Evolutionary conservation across 2,888 invertebrate genomes (phyloP), one percentile per base, ranked within the genome.

Genomic region (Eristalis pertinax): DNA sequence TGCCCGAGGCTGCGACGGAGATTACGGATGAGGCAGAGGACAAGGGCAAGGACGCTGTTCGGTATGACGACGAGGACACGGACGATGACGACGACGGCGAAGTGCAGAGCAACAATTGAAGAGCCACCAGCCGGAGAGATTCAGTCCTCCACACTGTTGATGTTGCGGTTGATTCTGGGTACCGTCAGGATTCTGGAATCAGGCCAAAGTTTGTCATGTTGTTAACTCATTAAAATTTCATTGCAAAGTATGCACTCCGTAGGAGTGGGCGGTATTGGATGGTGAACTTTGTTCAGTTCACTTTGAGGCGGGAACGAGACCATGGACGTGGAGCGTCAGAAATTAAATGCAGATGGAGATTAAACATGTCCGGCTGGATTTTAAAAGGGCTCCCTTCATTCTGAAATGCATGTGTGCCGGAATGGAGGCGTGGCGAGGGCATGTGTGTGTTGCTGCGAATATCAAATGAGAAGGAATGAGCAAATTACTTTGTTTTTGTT

Each of bases 201-300:
- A 50, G 13, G 82, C 78, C 67, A 82, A 86, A 82, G 86, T 86
- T 86, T 82, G 86, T 82, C 86, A 86, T 86, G 82, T 82, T 86
- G 82, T 82, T 86, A 86, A 65, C 86, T 86, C 86, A 86, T 86
- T 86, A 86, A 82, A 78, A 74, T 86, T 86, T 82, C 82, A 86
- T 82, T 78, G 82, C 43, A 65, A 74, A 74, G 75, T 78, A 65
- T 69, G 70, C 32, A 8, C 78, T 78, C 38, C 32, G 68, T n/a
- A 26, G 32, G 62, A 73, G 69, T 78, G 73, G 41, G 43, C 32
- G 10, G 32, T 0, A 32, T 32, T 32, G 32, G 32, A 8, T 50
- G 11, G 24, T 75, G 76, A 56, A 68, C 58, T 69, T 65, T 69
- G 73, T 65, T 63, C 43, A 75, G 74, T 60, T 32, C 63, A 76